A percentile compares a stretch with the other conserved stretches of the same genome.
Evolutionary conservation across 1,140 invertebrate species (phyloP).

Genomic region (Batillaria attramentaria): DNA sequence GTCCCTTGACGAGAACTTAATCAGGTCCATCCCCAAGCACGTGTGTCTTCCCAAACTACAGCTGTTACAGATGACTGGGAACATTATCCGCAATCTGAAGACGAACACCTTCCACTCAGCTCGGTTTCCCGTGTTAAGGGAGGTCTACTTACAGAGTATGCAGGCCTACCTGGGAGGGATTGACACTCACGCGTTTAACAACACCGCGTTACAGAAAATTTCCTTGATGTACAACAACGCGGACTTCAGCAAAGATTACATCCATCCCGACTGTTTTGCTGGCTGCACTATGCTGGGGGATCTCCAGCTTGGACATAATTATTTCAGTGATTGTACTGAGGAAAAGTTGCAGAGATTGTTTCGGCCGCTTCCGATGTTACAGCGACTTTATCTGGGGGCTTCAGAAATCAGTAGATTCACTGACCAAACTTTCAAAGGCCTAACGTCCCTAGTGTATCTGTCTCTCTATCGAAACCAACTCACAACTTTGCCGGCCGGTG

Average conservation of each 20-base stretch:
- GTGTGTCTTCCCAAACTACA: not conserved
- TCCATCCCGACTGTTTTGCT: not conserved
- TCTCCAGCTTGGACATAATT: not conserved
- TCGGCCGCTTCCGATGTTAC: not conserved
- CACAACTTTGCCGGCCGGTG: not conserved
- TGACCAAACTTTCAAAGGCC: not conserved
- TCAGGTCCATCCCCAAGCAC: not conserved
- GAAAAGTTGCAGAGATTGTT: conserved; percentile 3
- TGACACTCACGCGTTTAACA: not conserved
- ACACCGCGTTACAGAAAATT: not conserved
- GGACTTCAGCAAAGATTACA: not conserved
- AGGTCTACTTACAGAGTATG: not conserved
- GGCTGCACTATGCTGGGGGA: not conserved
- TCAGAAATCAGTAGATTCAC: not conserved
- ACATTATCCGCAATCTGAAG: not conserved
- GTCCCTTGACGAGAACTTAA: not conserved
- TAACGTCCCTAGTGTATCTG: not conserved
- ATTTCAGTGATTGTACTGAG: not conserved
- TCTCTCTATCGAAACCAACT: not conserved
- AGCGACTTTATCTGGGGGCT: not conserved
- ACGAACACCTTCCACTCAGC: not conserved
- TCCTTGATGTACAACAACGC: not conserved
- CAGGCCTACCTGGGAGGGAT: not conserved
- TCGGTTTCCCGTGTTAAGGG: not conserved
- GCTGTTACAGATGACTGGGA: not conserved